Evolutionary conservation across 2,113 vertebrate genomes (phyloP), one percentile per base, ranked within the genome.

Genomic region (Muscicapa adusta): DNA sequence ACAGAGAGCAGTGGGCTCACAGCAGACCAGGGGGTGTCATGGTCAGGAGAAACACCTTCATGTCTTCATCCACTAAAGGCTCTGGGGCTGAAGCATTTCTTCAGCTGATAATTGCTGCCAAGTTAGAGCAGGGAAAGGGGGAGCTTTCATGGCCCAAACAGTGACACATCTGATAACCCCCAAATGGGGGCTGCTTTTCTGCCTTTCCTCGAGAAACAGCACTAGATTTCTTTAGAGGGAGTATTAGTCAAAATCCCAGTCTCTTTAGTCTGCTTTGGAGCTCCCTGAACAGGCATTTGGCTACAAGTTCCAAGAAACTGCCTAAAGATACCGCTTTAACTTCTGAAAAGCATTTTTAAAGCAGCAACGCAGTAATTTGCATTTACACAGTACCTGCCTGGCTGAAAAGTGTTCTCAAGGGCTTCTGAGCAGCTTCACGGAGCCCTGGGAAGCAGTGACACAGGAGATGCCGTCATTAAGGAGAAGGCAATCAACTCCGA

Each of bases 281-380:
- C 62, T 68, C 53, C 29, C 33, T 70, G 51, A 61, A 42, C 81
- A 93, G 56, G 65, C 66, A 86, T 84, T 90, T 62, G 57, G 66
- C 79, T 89, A 47, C 33, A 54, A 63, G 60, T 66, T 56, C 58
- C 65, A 76, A 75, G 50, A 62, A 84, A 38, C 73, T 67, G 53
- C 61, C 63, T 72, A 72, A 86, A 62, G 77, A 79, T 18, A 89
- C 40, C 19, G 5, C 93, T 89, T 96, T 51, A 86, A 94, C 67
- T 94, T 72, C 75, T 58, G 80, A 81, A 74, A 60, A 84, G 80
- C 83, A 33, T 72, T 90, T 94, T 47, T 36, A 67, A 85, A 94
- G 16, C 53, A 72, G 84, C 50, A 71, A 65, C 43, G 62, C 3
- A 57, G 40, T 22, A 29, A 84, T 87, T 53, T 82, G 84, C 43